Evolutionary conservation across 2,888 invertebrate species (phyloP).

Genomic region (Eupeodes latifasciatus): DNA sequence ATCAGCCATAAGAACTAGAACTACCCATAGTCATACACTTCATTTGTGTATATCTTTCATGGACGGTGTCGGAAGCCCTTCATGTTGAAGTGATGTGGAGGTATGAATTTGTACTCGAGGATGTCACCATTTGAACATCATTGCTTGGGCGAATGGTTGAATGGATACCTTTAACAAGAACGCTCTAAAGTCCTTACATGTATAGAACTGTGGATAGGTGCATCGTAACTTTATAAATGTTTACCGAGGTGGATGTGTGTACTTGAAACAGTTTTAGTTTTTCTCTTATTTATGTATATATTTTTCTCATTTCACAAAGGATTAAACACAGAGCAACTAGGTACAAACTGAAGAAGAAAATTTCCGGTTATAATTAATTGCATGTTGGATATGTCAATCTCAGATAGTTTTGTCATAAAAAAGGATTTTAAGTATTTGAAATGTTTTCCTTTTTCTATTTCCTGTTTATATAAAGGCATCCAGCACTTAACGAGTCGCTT

Average conservation of each 20-base stretch:
- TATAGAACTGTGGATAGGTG: neutral
- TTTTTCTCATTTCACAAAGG: constrained; percentile 21
- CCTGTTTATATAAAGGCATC: constrained; percentile 41
- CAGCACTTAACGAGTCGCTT: constrained; percentile 6
- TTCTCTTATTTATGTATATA: too few species aligned
- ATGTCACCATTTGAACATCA: constrained; percentile 53
- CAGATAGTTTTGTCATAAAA: constrained; percentile 31
- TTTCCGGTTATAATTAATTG: constrained; percentile 27
- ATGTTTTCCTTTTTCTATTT: constrained; percentile 55
- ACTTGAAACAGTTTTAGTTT: constrained; percentile 27
- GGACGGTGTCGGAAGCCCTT: neutral
- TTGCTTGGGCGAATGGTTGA: constrained; percentile 22
- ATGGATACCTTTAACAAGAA: constrained; percentile 42
- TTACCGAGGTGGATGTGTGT: constrained; percentile 6
- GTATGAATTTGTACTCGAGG: constrained; percentile 40
- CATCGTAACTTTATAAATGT: neutral
- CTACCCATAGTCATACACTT: neutral
- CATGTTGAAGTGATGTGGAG: constrained; percentile 21
- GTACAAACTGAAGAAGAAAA: constrained; percentile 25
- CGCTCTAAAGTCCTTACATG: constrained; percentile 2
- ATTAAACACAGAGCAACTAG: constrained; percentile 8
- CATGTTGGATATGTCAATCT: constrained; percentile 33
- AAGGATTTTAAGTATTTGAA: constrained; percentile 44
- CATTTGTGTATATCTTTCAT: neutral
- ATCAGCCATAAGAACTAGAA: neutral